Percentiles rank a stretch among this genome's conserved stretches.
These are phyloP conservation scores for Gyrodactylus salaris DNA, from an alignment of 1,140 invertebrate species.

Conservation along the genomic window DNA sequence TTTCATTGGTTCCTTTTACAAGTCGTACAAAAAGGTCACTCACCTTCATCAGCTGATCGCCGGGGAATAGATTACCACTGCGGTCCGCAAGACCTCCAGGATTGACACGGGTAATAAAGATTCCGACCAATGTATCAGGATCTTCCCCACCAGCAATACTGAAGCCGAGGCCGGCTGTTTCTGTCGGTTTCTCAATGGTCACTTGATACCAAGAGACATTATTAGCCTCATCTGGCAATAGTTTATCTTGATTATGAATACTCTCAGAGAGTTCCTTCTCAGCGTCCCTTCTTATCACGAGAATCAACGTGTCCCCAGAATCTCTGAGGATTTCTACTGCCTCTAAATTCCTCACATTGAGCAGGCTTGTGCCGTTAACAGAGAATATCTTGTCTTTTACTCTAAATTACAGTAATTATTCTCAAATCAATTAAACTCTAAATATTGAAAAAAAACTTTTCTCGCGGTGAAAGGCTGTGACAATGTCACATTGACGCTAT, in stretches of 20 bases:
- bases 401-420: no score
- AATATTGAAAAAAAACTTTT: no score
- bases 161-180: not conserved
- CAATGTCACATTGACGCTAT: no score
- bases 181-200: not conserved
- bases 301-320: not conserved
- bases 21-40: no score
- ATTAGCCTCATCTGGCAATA: not conserved
- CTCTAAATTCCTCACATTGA: not conserved
- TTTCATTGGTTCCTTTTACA: no score
- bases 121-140: not conserved
- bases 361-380: not conserved
- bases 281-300: not conserved
- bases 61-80: not conserved
- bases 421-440: no score
- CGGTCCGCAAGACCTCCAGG: not conserved
- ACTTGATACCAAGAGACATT: not conserved
- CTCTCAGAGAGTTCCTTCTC: not conserved
- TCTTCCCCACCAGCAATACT: not conserved
- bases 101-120: not conserved
- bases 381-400: not conserved
- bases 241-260: not conserved
- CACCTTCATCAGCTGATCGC: not conserved
- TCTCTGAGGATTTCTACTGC: not conserved
- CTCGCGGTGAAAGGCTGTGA: no score